Conservation (phyloP, 2,113 vertebrate genomes). For the Chloebia gouldiae region DNA sequence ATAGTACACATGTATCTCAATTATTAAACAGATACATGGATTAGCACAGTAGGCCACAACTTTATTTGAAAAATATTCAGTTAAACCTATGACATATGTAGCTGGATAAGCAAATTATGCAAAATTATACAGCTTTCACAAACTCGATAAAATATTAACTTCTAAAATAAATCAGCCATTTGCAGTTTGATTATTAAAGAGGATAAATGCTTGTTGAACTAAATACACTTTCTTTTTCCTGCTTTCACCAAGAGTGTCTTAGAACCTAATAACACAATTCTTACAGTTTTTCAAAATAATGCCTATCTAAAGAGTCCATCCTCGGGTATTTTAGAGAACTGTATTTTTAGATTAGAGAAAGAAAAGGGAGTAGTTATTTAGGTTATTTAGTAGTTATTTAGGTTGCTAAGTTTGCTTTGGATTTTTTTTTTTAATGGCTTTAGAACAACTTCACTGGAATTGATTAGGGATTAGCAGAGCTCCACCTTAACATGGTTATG, state of each 20-base stretch:
- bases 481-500: not conserved
- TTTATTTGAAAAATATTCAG: conserved; percentile 37
- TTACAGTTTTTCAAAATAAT: not conserved
- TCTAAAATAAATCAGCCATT: conserved; percentile 25
- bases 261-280: not conserved
- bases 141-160: conserved; percentile 39
- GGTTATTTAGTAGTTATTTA: not conserved
- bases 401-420: not conserved
- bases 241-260: not conserved
- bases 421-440: not conserved
- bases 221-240: not conserved
- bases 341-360: not conserved
- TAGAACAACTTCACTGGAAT: not conserved
- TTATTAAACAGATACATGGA: conserved; percentile 56
- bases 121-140: conserved; percentile 22
- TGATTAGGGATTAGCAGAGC: not conserved
- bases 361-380: not conserved
- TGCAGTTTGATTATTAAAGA: conserved; percentile 39
- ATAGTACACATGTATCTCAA: conserved; percentile 40
- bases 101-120: conserved; percentile 48
- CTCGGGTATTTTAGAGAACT: not conserved
- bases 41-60: conserved; percentile 58
- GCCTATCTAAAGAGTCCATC: not conserved
- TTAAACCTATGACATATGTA: conserved; percentile 15
- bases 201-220: conserved; percentile 11